phyloP scores from a whole-genome alignment of 2,113 vertebrate genomes.

The Symphodus melops region DNA sequence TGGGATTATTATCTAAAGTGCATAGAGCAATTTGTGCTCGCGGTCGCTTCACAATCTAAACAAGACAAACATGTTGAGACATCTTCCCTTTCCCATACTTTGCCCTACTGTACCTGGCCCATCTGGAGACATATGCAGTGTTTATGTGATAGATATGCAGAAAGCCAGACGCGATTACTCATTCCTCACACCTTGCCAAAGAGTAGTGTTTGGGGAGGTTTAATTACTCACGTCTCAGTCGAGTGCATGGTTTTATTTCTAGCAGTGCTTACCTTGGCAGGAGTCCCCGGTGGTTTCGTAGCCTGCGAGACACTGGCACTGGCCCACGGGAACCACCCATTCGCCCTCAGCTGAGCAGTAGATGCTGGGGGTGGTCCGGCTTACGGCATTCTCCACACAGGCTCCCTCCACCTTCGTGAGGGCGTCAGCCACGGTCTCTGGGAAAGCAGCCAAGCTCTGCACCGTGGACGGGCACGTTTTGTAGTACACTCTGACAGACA shows the following conservation, averaged over 20 bases:
- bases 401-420: slow-evolving; percentile 87
- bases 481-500: slow-evolving; percentile 93
- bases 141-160: slow-evolving; percentile 23
- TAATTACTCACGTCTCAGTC: slow-evolving; percentile 32
- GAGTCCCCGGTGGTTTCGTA: slow-evolving; percentile 85
- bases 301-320: slow-evolving; percentile 90
- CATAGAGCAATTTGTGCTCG: slow-evolving; percentile 22
- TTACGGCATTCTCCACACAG: slow-evolving; percentile 88
- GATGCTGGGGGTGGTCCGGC: slow-evolving; percentile 85
- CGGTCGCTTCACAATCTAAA: slow-evolving; percentile 22
- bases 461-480: slow-evolving; percentile 89
- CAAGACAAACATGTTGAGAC: slow-evolving; percentile 48
- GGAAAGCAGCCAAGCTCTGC: slow-evolving; percentile 88
- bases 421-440: slow-evolving; percentile 87
- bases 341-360: slow-evolving; percentile 93
- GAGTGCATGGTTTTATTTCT: slow-evolving; percentile 32
- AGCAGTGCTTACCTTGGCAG: slow-evolving; percentile 88
- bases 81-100: background rate
- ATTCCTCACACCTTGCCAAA: slow-evolving; percentile 46
- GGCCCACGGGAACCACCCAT: slow-evolving; percentile 94
- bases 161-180: slow-evolving; percentile 47
- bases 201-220: slow-evolving; percentile 36
- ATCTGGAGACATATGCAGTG: slow-evolving; percentile 1
- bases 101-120: slow-evolving; percentile 25
- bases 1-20: slow-evolving; percentile 1